These are phyloP conservation scores for Limonius californicus DNA, from an alignment of 1,140 invertebrate species.

Conservation along the genomic window DNA sequence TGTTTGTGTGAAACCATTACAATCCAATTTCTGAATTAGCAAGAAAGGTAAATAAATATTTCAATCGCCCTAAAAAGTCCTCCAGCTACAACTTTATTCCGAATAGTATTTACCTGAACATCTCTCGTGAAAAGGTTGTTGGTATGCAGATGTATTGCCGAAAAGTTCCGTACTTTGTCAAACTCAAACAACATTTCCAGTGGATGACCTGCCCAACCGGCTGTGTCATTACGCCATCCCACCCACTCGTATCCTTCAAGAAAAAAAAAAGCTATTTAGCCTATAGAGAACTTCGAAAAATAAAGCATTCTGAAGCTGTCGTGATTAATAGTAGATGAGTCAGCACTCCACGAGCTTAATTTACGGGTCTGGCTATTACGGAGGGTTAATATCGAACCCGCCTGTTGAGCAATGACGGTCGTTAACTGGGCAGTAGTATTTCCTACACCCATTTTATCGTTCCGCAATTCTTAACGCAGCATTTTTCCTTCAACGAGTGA, in stretches of 20 bases:
- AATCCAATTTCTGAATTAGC: no score
- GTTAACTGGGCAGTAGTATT: constrained; percentile 25
- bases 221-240: constrained; percentile 72
- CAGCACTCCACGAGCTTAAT: constrained; percentile 29
- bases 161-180: constrained; percentile 70
- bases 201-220: constrained; percentile 53
- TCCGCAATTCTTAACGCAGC: no score
- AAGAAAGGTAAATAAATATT: no score
- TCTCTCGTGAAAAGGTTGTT: constrained; percentile 64
- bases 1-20: no score
- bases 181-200: constrained; percentile 74
- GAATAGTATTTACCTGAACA: constrained; percentile 60
- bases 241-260: constrained; percentile 75
- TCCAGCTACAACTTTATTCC: no score
- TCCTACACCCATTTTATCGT: constrained; percentile 10
- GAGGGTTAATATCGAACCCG: constrained; percentile 27
- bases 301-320: constrained; percentile 4
- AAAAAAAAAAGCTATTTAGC: constrained; percentile 26
- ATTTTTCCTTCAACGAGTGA: no score
- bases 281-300: neutral
- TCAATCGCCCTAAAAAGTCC: no score
- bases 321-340: constrained; percentile 31
- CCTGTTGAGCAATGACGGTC: constrained; percentile 28
- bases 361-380: constrained; percentile 25
- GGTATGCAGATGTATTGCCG: constrained; percentile 65